Conservation (phyloP, 2,888 invertebrate species). For the Spicauda simplicius region DNA sequence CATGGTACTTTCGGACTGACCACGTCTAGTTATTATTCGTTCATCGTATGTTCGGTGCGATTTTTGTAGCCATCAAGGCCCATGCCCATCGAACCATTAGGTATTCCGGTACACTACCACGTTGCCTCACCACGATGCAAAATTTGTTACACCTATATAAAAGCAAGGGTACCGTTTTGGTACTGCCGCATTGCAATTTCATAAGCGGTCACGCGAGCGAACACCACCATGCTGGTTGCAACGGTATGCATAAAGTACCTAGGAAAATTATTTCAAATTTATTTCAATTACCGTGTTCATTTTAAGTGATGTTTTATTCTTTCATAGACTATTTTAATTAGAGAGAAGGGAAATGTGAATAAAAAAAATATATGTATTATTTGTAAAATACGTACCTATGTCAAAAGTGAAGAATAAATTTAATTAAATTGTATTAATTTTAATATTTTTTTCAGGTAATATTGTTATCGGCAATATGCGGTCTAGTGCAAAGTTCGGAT, state of each 20-base stretch:
- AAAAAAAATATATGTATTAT: no score
- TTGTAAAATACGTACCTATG: no score
- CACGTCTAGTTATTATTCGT: conserved; percentile 78
- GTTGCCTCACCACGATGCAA: conserved; percentile 81
- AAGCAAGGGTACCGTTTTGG: conserved; percentile 76
- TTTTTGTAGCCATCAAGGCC: conserved; percentile 82
- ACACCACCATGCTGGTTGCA: conserved; percentile 61
- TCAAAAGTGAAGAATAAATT: background rate
- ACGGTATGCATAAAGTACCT: conserved; percentile 55
- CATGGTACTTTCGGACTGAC: conserved; percentile 66
- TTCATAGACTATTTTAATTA: no score
- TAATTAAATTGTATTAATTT: background rate
- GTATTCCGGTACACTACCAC: conserved; percentile 76
- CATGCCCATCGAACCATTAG: conserved; percentile 75
- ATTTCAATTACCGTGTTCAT: background rate
- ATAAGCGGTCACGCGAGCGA: conserved; percentile 64
- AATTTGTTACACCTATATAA: conserved; percentile 84
- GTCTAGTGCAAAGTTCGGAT: conserved; percentile 61
- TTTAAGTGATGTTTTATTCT: no score
- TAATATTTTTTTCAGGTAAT: conserved; percentile 55
- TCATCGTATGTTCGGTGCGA: conserved; percentile 76
- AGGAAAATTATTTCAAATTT: background rate
- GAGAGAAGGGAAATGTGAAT: no score
- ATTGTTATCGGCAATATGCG: conserved; percentile 56
- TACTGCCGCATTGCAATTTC: conserved; percentile 76